phyloP scores from a whole-genome alignment of 2,797 vertebrate species.

The Melanotaenia boesemani region DNA sequence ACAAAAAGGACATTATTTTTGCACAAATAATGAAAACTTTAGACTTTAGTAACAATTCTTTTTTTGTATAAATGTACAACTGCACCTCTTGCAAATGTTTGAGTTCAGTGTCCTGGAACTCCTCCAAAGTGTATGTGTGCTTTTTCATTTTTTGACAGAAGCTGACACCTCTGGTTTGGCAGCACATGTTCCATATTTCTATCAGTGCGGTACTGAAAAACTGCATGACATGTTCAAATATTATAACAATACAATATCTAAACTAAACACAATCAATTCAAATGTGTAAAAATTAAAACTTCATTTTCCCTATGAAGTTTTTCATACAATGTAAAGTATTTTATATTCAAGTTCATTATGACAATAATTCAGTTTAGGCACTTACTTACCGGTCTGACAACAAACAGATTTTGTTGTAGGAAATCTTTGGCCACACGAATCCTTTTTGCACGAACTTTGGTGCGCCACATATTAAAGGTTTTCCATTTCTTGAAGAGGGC shows the following conservation, averaged over 20 bases:
- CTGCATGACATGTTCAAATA: constrained; percentile 66
- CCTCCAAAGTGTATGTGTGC: constrained; percentile 82
- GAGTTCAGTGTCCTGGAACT: constrained; percentile 82
- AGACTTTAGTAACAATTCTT: background rate
- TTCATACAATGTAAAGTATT: background rate
- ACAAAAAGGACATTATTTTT: constrained; percentile 13
- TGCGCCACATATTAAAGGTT: constrained; percentile 85
- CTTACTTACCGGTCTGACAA: constrained; percentile 83
- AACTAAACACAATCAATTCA: background rate
- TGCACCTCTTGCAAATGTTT: constrained; percentile 82
- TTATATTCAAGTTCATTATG: background rate
- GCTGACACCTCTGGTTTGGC: constrained; percentile 78
- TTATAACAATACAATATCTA: background rate
- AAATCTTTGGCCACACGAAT: constrained; percentile 69
- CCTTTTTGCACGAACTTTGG: constrained; percentile 82
- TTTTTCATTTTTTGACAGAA: constrained; percentile 83
- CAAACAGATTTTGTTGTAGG: constrained; percentile 81
- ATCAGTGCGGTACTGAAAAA: constrained; percentile 83
- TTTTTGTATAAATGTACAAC: background rate
- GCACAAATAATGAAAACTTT: background rate
- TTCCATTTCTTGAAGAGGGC: constrained; percentile 86
- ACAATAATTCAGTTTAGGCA: background rate
- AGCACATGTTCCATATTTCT: constrained; percentile 88
- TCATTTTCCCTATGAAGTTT: background rate
- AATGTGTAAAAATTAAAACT: background rate